Percentiles rank a stretch among this genome's conserved stretches.
These are phyloP conservation scores for Ascidia mentula DNA, from an alignment of 23 tunicate species.

Conservation along the genomic window DNA sequence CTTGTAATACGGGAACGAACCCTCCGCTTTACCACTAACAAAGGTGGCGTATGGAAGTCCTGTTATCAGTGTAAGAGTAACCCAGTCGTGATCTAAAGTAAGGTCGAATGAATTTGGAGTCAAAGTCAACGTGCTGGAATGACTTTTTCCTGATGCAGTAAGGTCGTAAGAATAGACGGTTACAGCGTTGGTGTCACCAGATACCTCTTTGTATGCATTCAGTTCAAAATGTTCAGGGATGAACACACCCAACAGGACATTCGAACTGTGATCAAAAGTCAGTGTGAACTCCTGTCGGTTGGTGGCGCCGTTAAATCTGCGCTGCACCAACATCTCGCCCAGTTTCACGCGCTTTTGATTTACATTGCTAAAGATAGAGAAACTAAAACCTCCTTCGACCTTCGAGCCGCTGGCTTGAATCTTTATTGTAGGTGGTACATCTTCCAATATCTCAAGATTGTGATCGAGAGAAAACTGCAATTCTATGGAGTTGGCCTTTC, in stretches of 20 bases:
- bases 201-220: background rate
- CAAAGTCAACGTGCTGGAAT: background rate
- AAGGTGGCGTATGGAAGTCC: constrained; percentile 1
- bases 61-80: constrained; percentile 8
- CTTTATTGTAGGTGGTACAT: background rate
- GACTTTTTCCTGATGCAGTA: background rate
- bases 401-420: background rate
- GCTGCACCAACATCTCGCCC: background rate
- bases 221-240: background rate
- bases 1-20: background rate
- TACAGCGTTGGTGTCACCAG: background rate
- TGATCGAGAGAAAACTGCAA: background rate
- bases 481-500: background rate
- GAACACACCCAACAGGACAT: background rate
- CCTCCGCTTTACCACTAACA: background rate
- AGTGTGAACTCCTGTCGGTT: background rate
- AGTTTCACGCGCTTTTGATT: background rate
- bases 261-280: background rate
- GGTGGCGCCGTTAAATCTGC: background rate
- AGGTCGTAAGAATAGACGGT: constrained; percentile 9
- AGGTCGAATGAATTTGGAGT: constrained; percentile 10
- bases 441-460: background rate
- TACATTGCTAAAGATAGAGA: background rate
- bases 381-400: background rate
- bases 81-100: constrained; percentile 7